Conservation (phyloP, 2,888 invertebrate genomes). For the Acleris cristana region DNA sequence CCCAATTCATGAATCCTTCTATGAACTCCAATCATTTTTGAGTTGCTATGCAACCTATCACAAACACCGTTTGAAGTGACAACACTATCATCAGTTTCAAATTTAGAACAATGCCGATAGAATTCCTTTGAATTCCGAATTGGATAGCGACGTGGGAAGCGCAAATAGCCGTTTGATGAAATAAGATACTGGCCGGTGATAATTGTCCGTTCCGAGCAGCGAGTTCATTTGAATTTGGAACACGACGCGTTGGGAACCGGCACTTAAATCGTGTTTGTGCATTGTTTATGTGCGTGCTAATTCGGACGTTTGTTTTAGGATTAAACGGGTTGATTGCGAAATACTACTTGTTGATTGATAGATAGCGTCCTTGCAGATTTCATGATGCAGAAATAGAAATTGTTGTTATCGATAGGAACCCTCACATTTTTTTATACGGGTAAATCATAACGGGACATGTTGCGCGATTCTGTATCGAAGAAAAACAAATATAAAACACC, state of each 20-base stretch:
- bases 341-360: slow-evolving; percentile 1
- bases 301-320: slow-evolving; percentile 17
- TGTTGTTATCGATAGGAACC: too few relatives aligned
- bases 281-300: slow-evolving; percentile 16
- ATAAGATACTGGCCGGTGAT: slow-evolving; percentile 37
- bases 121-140: slow-evolving; percentile 36
- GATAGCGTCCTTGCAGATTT: neutral
- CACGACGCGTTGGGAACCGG: slow-evolving; percentile 16
- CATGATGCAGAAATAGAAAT: too few relatives aligned
- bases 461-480: too few relatives aligned
- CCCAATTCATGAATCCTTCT: neutral
- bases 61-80: slow-evolving; percentile 11
- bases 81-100: slow-evolving; percentile 35
- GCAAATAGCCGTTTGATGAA: slow-evolving; percentile 37
- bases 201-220: slow-evolving; percentile 34
- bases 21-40: neutral
- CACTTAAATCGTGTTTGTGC: slow-evolving; percentile 21
- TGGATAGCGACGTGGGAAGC: slow-evolving; percentile 36
- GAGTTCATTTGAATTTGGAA: slow-evolving; percentile 36
- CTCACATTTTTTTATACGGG: too few relatives aligned
- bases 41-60: slow-evolving; percentile 1
- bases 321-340: slow-evolving; percentile 1
- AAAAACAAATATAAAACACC: too few relatives aligned
- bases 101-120: slow-evolving; percentile 32
- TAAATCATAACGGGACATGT: too few relatives aligned